phyloP scores from a whole-genome alignment of 2,113 vertebrate genomes.

The Salvelinus fontinalis region DNA sequence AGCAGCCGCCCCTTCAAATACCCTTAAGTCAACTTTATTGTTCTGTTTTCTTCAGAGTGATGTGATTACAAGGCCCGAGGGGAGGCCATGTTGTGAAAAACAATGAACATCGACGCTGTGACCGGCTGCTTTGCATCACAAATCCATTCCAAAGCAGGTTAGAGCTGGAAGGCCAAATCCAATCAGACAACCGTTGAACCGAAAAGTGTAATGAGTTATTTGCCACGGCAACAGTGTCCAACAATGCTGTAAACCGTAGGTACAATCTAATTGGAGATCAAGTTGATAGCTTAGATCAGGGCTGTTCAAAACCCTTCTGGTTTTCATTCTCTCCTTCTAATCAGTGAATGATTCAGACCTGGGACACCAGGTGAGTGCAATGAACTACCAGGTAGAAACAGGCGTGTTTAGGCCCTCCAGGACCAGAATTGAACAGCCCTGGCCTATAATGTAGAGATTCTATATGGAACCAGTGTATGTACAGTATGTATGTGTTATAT shows the following conservation, averaged over 20 bases:
- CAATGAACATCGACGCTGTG: neutral
- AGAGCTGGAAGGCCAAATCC: slow-evolving; percentile 22
- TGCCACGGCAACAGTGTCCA: slow-evolving; percentile 35
- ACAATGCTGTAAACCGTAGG: slow-evolving; percentile 3
- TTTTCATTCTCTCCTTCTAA: too few species aligned
- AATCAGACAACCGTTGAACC: slow-evolving; percentile 6
- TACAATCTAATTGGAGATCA: slow-evolving; percentile 24
- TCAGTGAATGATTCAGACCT: too few species aligned
- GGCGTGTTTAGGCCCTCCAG: too few species aligned
- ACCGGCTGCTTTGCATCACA: slow-evolving; percentile 23
- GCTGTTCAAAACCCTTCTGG: too few species aligned
- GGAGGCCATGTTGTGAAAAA: slow-evolving; percentile 18
- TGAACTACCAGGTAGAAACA: too few species aligned
- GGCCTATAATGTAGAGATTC: slow-evolving; percentile 8
- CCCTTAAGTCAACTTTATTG: slow-evolving; percentile 50
- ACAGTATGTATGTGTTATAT: slow-evolving; percentile 27
- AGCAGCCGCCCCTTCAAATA: neutral
- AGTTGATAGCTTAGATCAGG: slow-evolving; percentile 27
- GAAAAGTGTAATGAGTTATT: slow-evolving; percentile 24
- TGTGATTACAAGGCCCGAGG: slow-evolving; percentile 37
- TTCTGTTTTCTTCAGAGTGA: slow-evolving; percentile 46
- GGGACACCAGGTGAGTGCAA: too few species aligned
- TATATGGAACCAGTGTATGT: slow-evolving; percentile 20
- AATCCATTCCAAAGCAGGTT: slow-evolving; percentile 28
- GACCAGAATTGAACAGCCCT: too few species aligned